Base-by-base conservation (phyloP, 1,140 invertebrate genomes). In the Euura lappo region DNA sequence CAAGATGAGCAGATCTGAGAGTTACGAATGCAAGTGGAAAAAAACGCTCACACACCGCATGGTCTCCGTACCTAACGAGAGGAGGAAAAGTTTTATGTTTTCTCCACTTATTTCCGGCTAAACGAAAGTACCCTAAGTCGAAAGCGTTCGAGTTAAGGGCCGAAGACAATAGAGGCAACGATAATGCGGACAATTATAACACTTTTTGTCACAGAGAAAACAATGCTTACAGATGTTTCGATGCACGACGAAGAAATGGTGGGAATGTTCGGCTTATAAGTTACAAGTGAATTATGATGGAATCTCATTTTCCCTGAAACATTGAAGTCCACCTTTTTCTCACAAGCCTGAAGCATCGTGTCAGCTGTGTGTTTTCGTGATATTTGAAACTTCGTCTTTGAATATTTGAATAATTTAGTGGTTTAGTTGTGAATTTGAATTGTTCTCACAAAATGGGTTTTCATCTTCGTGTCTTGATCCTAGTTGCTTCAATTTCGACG, bases 91-190 rank as follows among this genome's bases (percentile, higher is more conserved):
- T 79, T 72, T 43, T 6, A 10, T 51, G 73, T 79, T 85, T 85
- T 84, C 82, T 79, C 81, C 79, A 51, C 69, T 83, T 79, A 81
- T 84, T 83, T 83, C 79, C 80, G 75, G 78, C 78, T 81, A 75
- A 72, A 8, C 66, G 43, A 6, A 13, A 75, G 69, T 60, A 6
- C 3, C 51, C 51, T n/a, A 11, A 60, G 51, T n/a, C 13, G 74
- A 79, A 80, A 79, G 79, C 75, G 44, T 45, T 8, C 70, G 64
- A n/a, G 43, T 64, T n/a, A n/a, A 28, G 51, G 3, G 10, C 6
- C 51, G 13, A 60, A 60, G 13, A 60, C 51, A 60, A 60, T 8
- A 60, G 8, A 8, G 3, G 51, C 8, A n/a, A 60, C 51, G 13
- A 60, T 60, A 60, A 60, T 60, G 10, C 13, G 51, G 6, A n/a